phyloP scores from a whole-genome alignment of 2,113 vertebrate species.

The Stomatorhinus ivindoensis region DNA sequence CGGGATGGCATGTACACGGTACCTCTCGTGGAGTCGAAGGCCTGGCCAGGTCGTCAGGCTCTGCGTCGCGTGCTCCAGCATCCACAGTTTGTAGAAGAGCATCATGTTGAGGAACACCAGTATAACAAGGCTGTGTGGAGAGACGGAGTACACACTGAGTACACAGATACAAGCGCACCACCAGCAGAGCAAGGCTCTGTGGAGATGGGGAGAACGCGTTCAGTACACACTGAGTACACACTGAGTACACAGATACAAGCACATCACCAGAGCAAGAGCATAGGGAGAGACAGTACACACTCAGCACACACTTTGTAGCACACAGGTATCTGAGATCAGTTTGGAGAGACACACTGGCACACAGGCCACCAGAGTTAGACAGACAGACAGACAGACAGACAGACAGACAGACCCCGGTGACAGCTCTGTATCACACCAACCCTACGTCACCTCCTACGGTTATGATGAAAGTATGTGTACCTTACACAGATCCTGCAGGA shows the following conservation, averaged over 20 bases:
- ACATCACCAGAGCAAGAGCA: too few species aligned
- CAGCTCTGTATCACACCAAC: not conserved
- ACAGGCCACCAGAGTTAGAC: not conserved
- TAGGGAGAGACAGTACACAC: too few species aligned
- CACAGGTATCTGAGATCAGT: not conserved
- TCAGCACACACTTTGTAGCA: not conserved
- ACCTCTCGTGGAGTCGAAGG: conserved; percentile 87
- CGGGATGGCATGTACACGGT: conserved; percentile 21
- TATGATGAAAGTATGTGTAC: conserved; percentile 44
- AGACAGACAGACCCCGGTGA: not conserved
- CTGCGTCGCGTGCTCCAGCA: conserved; percentile 91
- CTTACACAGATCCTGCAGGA: conserved; percentile 80
- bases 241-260: too few species aligned
- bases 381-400: not conserved
- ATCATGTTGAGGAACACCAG: conserved; percentile 95
- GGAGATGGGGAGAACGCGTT: too few species aligned
- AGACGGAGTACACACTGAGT: not conserved
- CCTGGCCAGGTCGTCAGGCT: conserved; percentile 91
- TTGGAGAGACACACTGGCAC: not conserved
- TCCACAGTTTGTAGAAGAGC: conserved; percentile 99
- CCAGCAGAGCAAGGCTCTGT: too few species aligned
- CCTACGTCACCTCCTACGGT: not conserved
- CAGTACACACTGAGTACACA: too few species aligned
- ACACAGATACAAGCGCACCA: not conserved
- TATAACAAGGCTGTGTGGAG: conserved; percentile 77